Conservation (phyloP, 2,888 invertebrate species). For the Drosophila algonquin region DNA sequence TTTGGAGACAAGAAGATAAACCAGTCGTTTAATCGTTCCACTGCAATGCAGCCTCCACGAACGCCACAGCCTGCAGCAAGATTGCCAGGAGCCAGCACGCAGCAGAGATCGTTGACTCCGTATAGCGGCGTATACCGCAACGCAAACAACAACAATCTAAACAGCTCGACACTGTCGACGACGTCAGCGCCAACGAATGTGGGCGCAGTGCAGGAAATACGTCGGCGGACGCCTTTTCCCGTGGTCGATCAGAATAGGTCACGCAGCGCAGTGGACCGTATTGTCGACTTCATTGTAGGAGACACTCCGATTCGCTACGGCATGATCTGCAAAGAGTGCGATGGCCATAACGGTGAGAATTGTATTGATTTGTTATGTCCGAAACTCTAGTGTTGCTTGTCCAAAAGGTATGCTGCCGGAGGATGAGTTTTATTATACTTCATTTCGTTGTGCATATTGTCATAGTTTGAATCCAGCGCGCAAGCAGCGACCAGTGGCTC, state of each 20-base stretch:
- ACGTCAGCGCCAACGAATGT: constrained; percentile 47
- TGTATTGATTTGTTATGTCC: neutral
- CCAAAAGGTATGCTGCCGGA: constrained; percentile 88
- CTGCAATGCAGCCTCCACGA: constrained; percentile 9
- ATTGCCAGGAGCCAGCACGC: neutral
- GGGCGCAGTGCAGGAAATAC: constrained; percentile 64
- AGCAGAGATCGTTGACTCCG: constrained; percentile 5
- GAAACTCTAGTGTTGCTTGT: neutral
- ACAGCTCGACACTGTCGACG: constrained; percentile 39
- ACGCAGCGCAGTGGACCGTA: constrained; percentile 92
- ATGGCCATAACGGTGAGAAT: constrained; percentile 93
- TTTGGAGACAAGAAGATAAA: constrained; percentile 80
- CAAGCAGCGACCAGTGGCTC: constrained; percentile 92
- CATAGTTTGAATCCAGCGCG: constrained; percentile 93
- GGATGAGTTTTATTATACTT: constrained; percentile 90
- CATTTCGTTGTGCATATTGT: constrained; percentile 97
- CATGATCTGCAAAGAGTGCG: constrained; percentile 95
- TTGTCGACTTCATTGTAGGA: constrained; percentile 97
- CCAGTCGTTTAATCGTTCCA: constrained; percentile 34
- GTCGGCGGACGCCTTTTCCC: constrained; percentile 83
- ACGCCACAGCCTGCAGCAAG: constrained; percentile 22
- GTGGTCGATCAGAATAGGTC: constrained; percentile 85
- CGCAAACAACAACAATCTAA: constrained; percentile 51
- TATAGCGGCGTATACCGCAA: constrained; percentile 18
- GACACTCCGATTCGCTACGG: constrained; percentile 99